Conservation (phyloP, 2,888 invertebrate species). For the Aphidius colemani region DNA sequence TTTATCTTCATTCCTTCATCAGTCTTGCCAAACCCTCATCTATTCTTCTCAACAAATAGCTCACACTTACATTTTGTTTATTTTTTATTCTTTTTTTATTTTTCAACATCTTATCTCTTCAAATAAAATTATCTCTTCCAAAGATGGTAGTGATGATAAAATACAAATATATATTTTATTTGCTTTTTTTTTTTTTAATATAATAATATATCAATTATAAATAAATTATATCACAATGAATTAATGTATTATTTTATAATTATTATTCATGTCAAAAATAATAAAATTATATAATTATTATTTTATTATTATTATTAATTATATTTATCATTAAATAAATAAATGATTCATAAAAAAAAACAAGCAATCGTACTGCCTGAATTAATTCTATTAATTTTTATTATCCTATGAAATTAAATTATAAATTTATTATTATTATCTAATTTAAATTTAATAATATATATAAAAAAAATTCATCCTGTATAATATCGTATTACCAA, state of each 20-base stretch:
- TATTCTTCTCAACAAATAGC: slow-evolving; percentile 15
- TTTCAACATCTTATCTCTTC: slow-evolving; percentile 4
- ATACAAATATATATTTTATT: too few species aligned
- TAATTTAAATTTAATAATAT: too few species aligned
- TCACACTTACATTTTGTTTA: not conserved
- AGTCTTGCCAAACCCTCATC: slow-evolving; percentile 16
- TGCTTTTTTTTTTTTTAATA: slow-evolving; percentile 36
- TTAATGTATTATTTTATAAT: slow-evolving; percentile 38
- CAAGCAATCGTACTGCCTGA: too few species aligned
- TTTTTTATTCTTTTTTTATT: not conserved
- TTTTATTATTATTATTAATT: slow-evolving; percentile 35
- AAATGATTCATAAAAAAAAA: slow-evolving; percentile 13
- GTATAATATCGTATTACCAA: too few species aligned
- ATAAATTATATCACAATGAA: slow-evolving; percentile 21
- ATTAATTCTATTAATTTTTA: too few species aligned
- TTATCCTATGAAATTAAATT: too few species aligned
- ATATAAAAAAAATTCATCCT: too few species aligned
- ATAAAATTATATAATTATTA: slow-evolving; percentile 35
- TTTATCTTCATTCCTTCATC: slow-evolving; percentile 24
- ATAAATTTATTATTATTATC: too few species aligned
- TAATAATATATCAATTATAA: slow-evolving; percentile 37
- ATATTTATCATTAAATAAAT: slow-evolving; percentile 22
- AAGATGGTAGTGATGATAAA: slow-evolving; percentile 50
- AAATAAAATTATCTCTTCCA: slow-evolving; percentile 46
- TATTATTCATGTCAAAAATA: slow-evolving; percentile 15